Evolutionary conservation across 2,797 vertebrate genomes (phyloP), one percentile per base, ranked within the genome.

Genomic region (Octomys mimax): DNA sequence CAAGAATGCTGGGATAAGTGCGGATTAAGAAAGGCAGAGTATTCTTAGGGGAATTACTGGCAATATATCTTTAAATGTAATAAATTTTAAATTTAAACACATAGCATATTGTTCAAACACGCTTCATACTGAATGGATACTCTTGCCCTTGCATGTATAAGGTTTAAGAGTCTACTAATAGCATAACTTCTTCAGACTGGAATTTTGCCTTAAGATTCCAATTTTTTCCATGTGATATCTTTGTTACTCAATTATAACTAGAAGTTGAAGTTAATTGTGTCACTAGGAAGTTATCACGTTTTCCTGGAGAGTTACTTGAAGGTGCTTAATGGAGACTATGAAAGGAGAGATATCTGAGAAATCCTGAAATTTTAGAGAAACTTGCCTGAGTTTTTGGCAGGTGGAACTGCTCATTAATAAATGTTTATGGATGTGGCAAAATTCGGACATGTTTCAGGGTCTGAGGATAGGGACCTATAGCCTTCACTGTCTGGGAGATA

Each of bases 231-330:
- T 80, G 13, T 68, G 18, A 6, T 71, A 2, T 54, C 79, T 61
- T 88, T 68, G n/a, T 73, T 39, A 81, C 22, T 18, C 84, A 28
- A 84, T 87, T 90, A 22, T 84, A 33, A 80, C 18, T 62, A 61
- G 46, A 83, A 80, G 5, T 80, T 87, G 77, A 93, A 94, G 52
- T 91, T 78, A 68, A 79, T 89, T 5, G 13, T 90, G 19, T 10
- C 36, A 81, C 16, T 66, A 94, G 36, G 42, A 94, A 66, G 85
- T 28, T 46, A 11, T 22, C 57, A n/a, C 31, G 16, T 68, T 79
- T 92, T 33, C 12, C 54, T 88, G 82, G 33, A 68, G 28, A 22
- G 14, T 90, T 89, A 78, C 24, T 49, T 7, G 24, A 33, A 39
- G 33, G 42, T 87, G 22, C 19, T 46, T 49, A 21, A 83, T 86